Base-by-base conservation (phyloP, 2,888 invertebrate species). In the Mesochorus sp. region DNA sequence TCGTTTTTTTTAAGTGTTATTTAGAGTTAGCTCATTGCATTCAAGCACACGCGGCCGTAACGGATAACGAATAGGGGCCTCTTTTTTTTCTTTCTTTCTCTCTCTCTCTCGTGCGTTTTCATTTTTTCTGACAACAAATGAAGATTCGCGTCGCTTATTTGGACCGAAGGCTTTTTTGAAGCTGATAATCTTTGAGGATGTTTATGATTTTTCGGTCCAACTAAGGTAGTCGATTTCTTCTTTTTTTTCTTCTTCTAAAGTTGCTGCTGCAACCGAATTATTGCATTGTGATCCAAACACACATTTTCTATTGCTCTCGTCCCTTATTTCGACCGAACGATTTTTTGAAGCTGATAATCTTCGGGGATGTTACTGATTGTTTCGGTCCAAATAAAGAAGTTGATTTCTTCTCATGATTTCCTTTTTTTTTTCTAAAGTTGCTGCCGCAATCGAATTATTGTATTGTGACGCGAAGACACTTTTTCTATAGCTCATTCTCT, bases 1-100 rank as follows among this genome's bases (percentile, higher is more conserved):
- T n/a, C n/a, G n/a, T n/a, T n/a, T n/a, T n/a, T n/a, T n/a, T n/a
- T n/a, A n/a, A n/a, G n/a, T n/a, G n/a, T n/a, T n/a, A n/a, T n/a
- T n/a, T 10, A 26, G 47, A 47, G 70, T 79, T 76, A 42, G 57
- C 44, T 75, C 70, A 47, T 78, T 53, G 51, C 26, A 31, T 57
- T 51, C 34, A 66, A 57, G 31, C 47, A 66, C 59, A 44, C 68
- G 59, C 39, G 62, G 55, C 68, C 64, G 47, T 17, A 64, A 68
- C 44, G 57, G 44, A 47, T 66, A 75, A 74, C 62, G 57, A 57
- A 66, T 39, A 51, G 49, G 47, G 44, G 31, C 59, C 57, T 24
- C 53, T 61, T 37, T 26, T 44, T 21, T 39, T 39, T 62, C 57
- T 53, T 53, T 19, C 28, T 53, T 44, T 61, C 26, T 51, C 24